A percentile compares a stretch with the other conserved stretches of the same genome.
Evolutionary conservation across 2,113 vertebrate genomes (phyloP).

Genomic region (Antennarius striatus): DNA sequence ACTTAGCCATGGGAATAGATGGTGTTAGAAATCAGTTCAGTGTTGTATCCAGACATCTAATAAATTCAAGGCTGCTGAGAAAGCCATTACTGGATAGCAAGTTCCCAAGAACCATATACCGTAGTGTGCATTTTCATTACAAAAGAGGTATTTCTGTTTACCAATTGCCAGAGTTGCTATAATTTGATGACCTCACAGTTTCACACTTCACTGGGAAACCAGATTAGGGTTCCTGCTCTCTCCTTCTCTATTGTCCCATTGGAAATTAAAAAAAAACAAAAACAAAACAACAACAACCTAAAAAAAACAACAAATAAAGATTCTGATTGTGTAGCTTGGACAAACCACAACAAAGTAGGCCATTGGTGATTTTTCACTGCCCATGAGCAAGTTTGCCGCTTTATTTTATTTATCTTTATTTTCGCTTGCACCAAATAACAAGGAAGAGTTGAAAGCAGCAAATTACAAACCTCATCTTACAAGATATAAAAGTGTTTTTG

Average conservation of each 20-base stretch:
- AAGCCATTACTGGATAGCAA: background rate
- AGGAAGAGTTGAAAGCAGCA: too few species aligned
- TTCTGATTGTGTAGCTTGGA: too few species aligned
- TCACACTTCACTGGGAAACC: background rate
- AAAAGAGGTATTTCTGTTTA: slow-evolving; percentile 16
- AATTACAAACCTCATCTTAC: too few species aligned
- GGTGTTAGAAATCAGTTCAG: slow-evolving; percentile 8
- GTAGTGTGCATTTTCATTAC: slow-evolving; percentile 6
- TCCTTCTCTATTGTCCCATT: background rate
- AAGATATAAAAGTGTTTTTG: too few species aligned
- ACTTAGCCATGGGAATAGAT: slow-evolving; percentile 21
- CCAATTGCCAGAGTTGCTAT: background rate
- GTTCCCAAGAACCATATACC: background rate
- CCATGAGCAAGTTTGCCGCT: too few species aligned
- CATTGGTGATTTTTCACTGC: too few species aligned
- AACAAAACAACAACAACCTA: too few species aligned
- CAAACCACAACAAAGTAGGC: too few species aligned
- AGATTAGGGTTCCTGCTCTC: too few species aligned
- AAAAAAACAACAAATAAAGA: too few species aligned
- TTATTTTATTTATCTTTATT: too few species aligned
- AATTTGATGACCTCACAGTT: slow-evolving; percentile 8
- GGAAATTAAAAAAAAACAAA: background rate
- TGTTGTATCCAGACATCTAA: slow-evolving; percentile 17
- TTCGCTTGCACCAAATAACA: too few species aligned
- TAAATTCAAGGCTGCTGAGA: slow-evolving; percentile 17